Percentiles rank a stretch among this genome's conserved stretches.
These are phyloP conservation scores for Heterochromis multidens DNA, from an alignment of 2,113 vertebrate genomes.

Conservation along the genomic window DNA sequence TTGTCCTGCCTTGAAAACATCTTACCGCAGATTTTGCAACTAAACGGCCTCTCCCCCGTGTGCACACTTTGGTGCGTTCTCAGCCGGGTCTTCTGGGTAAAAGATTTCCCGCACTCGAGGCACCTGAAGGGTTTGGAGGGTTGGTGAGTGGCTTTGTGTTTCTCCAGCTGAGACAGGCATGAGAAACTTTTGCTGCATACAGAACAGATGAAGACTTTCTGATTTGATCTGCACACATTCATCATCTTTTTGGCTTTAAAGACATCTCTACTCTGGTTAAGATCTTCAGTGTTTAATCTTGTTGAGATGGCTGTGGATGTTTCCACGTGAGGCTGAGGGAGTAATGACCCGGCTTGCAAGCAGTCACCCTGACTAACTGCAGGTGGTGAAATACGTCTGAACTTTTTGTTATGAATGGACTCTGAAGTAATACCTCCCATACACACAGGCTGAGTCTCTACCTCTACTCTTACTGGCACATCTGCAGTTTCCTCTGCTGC, in stretches of 20 bases:
- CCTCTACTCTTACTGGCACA: conserved; percentile 24
- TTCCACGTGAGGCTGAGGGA: not conserved
- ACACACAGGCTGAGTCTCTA: not conserved
- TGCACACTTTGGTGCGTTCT: conserved; percentile 69
- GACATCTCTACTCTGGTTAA: not conserved
- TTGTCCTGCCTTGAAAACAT: conserved; percentile 67
- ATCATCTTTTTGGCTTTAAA: not conserved
- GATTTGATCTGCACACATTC: conserved; percentile 10
- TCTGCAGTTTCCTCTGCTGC: not conserved
- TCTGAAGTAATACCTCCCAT: not conserved
- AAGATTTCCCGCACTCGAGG: conserved; percentile 66
- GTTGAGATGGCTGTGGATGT: not conserved
- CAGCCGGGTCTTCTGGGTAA: conserved; percentile 64
- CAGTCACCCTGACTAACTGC: not conserved
- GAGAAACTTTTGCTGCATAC: conserved; percentile 46
- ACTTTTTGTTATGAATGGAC: not conserved
- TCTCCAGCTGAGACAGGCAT: conserved; percentile 46
- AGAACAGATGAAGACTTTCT: conserved; percentile 42
- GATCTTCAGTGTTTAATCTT: not conserved
- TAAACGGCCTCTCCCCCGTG: conserved; percentile 68
- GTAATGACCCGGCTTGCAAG: not conserved
- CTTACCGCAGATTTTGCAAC: conserved; percentile 65
- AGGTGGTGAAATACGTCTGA: not conserved
- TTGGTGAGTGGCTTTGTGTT: conserved; percentile 37
- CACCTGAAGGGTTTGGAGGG: conserved; percentile 53